These are phyloP conservation scores for Myotis pilosus DNA, from an alignment of 2,797 vertebrate species.

Conservation along the genomic window DNA sequence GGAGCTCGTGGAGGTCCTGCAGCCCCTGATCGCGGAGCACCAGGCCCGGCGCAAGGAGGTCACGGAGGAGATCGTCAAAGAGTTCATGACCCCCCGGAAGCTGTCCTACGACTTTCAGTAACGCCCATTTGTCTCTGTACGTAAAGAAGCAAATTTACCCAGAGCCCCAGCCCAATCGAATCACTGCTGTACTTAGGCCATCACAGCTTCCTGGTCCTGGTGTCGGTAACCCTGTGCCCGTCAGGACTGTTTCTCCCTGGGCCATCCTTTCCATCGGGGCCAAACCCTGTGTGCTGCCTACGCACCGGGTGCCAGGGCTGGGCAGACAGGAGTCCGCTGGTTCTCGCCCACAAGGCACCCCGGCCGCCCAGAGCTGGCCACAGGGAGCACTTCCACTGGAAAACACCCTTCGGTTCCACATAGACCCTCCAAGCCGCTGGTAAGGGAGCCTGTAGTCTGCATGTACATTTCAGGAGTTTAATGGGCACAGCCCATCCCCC, in stretches of 20 bases:
- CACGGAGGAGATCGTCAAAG: constrained; percentile 90
- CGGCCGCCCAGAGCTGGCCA: too few species aligned
- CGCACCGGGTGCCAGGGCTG: rapidly evolving
- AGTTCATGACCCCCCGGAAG: constrained; percentile 95
- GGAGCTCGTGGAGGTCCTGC: constrained; percentile 92
- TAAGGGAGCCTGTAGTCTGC: rapidly evolving
- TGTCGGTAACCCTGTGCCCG: background rate
- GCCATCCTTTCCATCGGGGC: background rate
- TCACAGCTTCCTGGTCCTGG: constrained; percentile 32
- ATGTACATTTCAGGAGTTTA: background rate
- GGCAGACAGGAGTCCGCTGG: background rate
- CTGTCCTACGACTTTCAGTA: constrained; percentile 90
- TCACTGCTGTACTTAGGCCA: background rate
- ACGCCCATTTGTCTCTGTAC: background rate
- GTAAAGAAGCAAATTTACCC: background rate
- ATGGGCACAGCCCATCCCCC: background rate
- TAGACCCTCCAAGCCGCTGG: background rate
- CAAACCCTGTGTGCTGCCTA: background rate
- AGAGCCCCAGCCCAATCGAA: background rate
- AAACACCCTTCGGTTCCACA: background rate
- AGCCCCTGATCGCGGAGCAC: constrained; percentile 93
- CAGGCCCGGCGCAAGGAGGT: constrained; percentile 93
- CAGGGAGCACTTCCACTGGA: too few species aligned
- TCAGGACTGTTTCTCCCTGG: background rate
- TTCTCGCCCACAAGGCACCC: background rate